Percentiles rank a stretch among this genome's conserved stretches.
These are phyloP conservation scores for Harpagus bidentatus DNA, from an alignment of 2,113 vertebrate genomes.

Conservation along the genomic window DNA sequence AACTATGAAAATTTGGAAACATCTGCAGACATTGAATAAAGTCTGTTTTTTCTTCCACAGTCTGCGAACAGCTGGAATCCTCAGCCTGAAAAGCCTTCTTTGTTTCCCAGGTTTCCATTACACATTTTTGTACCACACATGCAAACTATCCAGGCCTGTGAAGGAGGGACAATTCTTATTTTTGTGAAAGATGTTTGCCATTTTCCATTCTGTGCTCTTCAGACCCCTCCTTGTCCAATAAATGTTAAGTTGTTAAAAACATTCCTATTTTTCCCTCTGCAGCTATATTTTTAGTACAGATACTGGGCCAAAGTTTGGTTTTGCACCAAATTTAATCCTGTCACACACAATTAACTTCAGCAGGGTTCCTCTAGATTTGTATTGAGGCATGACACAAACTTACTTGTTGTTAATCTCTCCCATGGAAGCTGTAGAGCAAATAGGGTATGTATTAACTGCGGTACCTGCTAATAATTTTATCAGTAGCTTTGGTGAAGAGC, in stretches of 20 bases:
- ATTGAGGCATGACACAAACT: neutral
- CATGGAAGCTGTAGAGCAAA: neutral
- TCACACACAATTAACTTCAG: neutral
- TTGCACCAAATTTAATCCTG: slow-evolving; percentile 34
- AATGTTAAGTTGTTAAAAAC: slow-evolving; percentile 10
- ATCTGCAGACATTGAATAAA: slow-evolving; percentile 51
- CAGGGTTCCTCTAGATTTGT: neutral
- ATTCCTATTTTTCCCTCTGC: neutral
- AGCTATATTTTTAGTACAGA: slow-evolving; percentile 23
- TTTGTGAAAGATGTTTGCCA: slow-evolving; percentile 38
- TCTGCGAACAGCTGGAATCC: slow-evolving; percentile 55
- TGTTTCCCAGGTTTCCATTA: slow-evolving; percentile 62
- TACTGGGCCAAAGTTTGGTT: neutral
- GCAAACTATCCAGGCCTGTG: slow-evolving; percentile 14
- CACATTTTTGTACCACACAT: slow-evolving; percentile 55
- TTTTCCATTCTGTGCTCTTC: slow-evolving; percentile 37
- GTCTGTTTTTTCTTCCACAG: slow-evolving; percentile 52
- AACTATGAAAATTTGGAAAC: slow-evolving; percentile 49
- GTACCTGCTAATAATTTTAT: neutral
- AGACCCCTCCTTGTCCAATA: slow-evolving; percentile 13
- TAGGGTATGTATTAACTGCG: neutral
- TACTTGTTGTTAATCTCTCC: neutral
- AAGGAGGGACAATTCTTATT: slow-evolving; percentile 23
- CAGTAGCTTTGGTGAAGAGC: neutral
- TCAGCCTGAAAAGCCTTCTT: slow-evolving; percentile 51